A percentile compares a stretch with the other conserved stretches of the same genome.
phyloP scores from a whole-genome alignment of 2,888 invertebrate genomes.

The Theretra japonica region DNA sequence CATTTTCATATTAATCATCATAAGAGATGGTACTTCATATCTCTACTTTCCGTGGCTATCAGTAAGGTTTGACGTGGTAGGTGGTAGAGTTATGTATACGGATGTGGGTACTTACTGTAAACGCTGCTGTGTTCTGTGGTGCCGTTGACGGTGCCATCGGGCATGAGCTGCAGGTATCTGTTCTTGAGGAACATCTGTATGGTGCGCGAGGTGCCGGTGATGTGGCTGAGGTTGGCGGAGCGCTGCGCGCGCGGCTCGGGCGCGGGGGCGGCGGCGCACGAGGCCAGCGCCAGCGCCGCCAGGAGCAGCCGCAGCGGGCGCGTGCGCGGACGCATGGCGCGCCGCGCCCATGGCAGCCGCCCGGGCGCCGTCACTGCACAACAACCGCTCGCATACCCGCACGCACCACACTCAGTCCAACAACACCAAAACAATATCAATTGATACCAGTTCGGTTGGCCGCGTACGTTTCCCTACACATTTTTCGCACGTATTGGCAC shows the following conservation, averaged over 20 bases:
- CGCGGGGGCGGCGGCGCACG: slow-evolving; percentile 81
- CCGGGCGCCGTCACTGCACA: slow-evolving; percentile 82
- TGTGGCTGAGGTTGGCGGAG: slow-evolving; percentile 92
- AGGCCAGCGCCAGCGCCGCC: slow-evolving; percentile 81
- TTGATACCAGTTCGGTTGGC: slow-evolving; percentile 33
- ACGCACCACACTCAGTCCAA: slow-evolving; percentile 33
- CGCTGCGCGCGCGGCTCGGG: slow-evolving; percentile 88
- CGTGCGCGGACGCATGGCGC: slow-evolving; percentile 81
- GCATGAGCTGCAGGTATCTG: slow-evolving; percentile 91
- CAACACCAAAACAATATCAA: slow-evolving; percentile 10
- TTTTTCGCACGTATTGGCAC: slow-evolving; percentile 24
- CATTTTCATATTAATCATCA: too few species aligned
- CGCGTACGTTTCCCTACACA: slow-evolving; percentile 14
- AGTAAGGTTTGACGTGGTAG: too few species aligned
- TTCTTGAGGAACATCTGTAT: slow-evolving; percentile 94
- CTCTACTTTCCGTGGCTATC: too few species aligned
- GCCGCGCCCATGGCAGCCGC: slow-evolving; percentile 83
- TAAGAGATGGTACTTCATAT: too few species aligned
- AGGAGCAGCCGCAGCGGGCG: slow-evolving; percentile 82
- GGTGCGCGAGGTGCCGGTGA: slow-evolving; percentile 91
- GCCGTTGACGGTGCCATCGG: slow-evolving; percentile 94
- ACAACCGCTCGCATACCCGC: slow-evolving; percentile 65
- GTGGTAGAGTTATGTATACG: background rate
- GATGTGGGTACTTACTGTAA: slow-evolving; percentile 89
- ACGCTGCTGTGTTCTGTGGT: slow-evolving; percentile 91